Base-by-base conservation (phyloP, 2,113 vertebrate species). In the Limanda limanda region DNA sequence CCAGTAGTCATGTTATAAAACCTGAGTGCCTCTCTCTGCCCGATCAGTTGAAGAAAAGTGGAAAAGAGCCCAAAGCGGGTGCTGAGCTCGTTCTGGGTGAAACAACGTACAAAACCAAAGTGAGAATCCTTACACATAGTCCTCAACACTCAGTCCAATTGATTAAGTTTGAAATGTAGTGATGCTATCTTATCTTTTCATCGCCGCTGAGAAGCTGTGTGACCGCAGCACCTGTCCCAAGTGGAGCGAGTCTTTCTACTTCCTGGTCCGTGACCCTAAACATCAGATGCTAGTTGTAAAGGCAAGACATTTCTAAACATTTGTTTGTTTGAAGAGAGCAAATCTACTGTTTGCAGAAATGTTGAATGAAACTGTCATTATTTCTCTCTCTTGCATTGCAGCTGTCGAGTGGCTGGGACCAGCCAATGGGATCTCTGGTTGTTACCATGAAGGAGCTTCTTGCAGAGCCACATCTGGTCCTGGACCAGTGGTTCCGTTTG, bases 181-280 rank as follows among this genome's bases (percentile, higher is more conserved):
- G 58, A 62, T 23, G n/a, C 1, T 42, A 3, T 17, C 5, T 13
- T 5, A 48, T 25, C 4, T 76, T 68, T 60, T 47, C 0, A 3
- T 62, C 5, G 12, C 79, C 0, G 69, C 54, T 59, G 31, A 31
- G 5, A 86, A 97, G 96, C 86, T 95, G 48, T 91, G 94, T 70
- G 52, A 95, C 45, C 95, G 95, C 0, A 90, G 88, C 1, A 20
- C 89, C 42, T 84, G 90, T 24, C 97, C 97, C 6, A 9, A 95
- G 56, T 98, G 97, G 97, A 94, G 93, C 0, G 95, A 98, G 86
- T 92, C 84, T 12, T 95, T 96, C 87, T 91, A 94, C 89, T 97
- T 97, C 85, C 91, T 95, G 76, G 79, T 97, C 78, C 95, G 89
- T 78, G 93, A 94, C 71, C 97, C 96, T 0, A 92, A 91, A 24